Base-by-base conservation (phyloP, 2,113 vertebrate species). In the Scophthalmus maximus region DNA sequence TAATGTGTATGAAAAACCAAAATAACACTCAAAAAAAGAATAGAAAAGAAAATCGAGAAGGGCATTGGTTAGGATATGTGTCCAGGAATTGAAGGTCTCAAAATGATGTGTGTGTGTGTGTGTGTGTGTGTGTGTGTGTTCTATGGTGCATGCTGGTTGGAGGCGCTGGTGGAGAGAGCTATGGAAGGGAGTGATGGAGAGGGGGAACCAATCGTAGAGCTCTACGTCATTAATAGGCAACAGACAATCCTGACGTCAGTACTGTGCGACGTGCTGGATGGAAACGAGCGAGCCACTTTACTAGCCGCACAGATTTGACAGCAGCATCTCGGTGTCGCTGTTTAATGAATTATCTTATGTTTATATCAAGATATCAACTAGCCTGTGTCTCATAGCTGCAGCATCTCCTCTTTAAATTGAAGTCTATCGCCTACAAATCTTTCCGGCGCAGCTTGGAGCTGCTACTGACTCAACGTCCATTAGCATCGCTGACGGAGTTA, bases 191-290 rank as follows among this genome's bases (percentile, higher is more conserved):
- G 42, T 7, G 14, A 5, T 3, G 6, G 18, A 22, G 56, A 3
- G 29, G 12, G 2, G 17, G 8, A 22, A 14, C 86, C 78, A 84
- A 84, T 87, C 66, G 64, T 6, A 50, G 42, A 3, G 25, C 34
- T 5, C 1, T 0, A 51, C 76, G 82, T 69, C 62, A 69, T 4
- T 14, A 60, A 14, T 2, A 6, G 0, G 32, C 40, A 0, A 0
- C 71, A 11, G 8, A 22, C 12, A 27, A 5, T 6, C 11, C 0
- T 68, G 27, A 87, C 86, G 86, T 70, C 38, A 9, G 5, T 5
- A 59, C 1, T 18, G 36, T 59, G 91, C 90, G 92, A 87, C 90
- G n/a, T 34, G 56, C 63, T 22, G 51, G 51, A 87, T 50, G 1
- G 22, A 38, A 27, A 42, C 17, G 5, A 22, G 4, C 25, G 26